Evolutionary conservation across 2,888 invertebrate species (phyloP).

Genomic region (Sylvicola cinctus): DNA sequence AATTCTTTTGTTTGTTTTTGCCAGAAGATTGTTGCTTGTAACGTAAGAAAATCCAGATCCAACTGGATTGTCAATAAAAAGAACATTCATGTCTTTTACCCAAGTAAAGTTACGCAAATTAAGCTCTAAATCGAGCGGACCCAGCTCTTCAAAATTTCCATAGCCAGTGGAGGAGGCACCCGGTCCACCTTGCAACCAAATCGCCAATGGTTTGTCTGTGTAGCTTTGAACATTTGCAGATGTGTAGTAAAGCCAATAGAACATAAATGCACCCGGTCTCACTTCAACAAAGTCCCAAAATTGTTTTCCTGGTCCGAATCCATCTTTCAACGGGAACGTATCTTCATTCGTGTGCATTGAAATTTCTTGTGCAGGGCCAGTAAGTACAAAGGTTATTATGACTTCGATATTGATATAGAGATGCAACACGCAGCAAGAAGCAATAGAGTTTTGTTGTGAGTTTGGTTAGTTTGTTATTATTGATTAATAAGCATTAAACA

Average conservation of each 20-base stretch:
- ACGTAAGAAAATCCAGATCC: slow-evolving; percentile 75
- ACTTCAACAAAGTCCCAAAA: slow-evolving; percentile 57
- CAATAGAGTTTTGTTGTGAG: too few species aligned
- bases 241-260: slow-evolving; percentile 73
- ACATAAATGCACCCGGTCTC: slow-evolving; percentile 55
- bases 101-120: slow-evolving; percentile 50
- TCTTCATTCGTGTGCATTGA: too few species aligned
- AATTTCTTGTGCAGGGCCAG: too few species aligned
- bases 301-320: slow-evolving; percentile 43
- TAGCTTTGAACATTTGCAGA: slow-evolving; percentile 36
- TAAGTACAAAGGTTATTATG: too few species aligned
- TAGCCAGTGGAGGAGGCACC: slow-evolving; percentile 59
- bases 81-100: slow-evolving; percentile 58
- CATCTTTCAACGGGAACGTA: too few species aligned
- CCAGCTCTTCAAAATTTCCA: slow-evolving; percentile 75
- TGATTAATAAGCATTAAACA: too few species aligned
- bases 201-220: slow-evolving; percentile 48
- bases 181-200: slow-evolving; percentile 82
- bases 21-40: slow-evolving; percentile 34
- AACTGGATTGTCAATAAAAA: slow-evolving; percentile 82
- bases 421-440: too few species aligned
- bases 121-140: slow-evolving; percentile 46
- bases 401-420: too few species aligned
- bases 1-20: slow-evolving; percentile 38
- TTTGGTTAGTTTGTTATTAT: too few species aligned